These are phyloP conservation scores for Eucera pruinosa DNA, from an alignment of 2,888 invertebrate species.

Conservation along the genomic window DNA sequence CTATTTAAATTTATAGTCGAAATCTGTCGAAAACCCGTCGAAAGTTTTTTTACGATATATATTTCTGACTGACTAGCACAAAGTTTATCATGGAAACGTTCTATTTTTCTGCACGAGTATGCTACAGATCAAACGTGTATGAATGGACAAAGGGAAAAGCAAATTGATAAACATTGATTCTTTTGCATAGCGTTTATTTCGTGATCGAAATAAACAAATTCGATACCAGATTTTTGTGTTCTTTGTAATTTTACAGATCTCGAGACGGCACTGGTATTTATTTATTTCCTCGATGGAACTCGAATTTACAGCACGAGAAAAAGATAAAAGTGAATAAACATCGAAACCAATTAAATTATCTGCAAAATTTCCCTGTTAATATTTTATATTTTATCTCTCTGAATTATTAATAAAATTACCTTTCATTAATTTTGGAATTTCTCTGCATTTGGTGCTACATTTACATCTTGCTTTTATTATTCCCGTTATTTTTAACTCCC, in stretches of 20 bases:
- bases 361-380: background rate
- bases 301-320: too few species aligned
- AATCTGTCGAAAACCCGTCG: background rate
- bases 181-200: too few species aligned
- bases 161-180: background rate
- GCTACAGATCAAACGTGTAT: background rate
- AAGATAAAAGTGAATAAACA: background rate
- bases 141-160: background rate
- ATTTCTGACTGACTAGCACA: background rate
- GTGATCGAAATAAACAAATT: too few species aligned
- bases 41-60: background rate
- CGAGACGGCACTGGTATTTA: too few species aligned
- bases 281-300: too few species aligned
- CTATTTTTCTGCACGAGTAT: too few species aligned
- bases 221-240: too few species aligned
- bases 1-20: background rate
- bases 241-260: too few species aligned
- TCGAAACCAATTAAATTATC: background rate
- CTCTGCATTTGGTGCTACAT: background rate
- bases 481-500: too few species aligned
- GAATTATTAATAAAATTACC: background rate
- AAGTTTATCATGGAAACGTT: background rate
- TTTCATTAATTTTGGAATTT: background rate
- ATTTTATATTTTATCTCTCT: background rate
- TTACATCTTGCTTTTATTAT: background rate